phyloP scores from a whole-genome alignment of 2,113 vertebrate species.

The Peromyscus maniculatus region DNA sequence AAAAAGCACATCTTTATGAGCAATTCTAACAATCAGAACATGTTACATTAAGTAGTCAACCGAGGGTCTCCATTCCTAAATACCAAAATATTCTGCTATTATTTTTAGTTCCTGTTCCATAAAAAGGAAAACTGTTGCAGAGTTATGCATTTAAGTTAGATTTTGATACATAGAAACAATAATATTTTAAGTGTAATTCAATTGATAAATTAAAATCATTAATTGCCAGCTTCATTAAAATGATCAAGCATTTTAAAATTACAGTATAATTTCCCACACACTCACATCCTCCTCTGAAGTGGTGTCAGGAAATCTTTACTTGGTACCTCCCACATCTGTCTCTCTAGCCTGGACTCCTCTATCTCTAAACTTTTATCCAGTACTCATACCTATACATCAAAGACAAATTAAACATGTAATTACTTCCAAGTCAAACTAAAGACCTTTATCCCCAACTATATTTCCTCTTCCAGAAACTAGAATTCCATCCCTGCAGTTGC shows the following conservation, averaged over 20 bases:
- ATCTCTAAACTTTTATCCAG: not conserved
- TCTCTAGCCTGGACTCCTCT: not conserved
- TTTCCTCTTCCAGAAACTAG: not conserved
- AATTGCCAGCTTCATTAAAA: constrained; percentile 3
- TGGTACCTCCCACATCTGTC: not conserved
- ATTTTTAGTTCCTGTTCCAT: constrained; percentile 51
- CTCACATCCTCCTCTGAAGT: not conserved
- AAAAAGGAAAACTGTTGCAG: constrained; percentile 28
- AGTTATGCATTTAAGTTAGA: not conserved
- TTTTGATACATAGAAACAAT: not conserved
- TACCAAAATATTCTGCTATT: constrained; percentile 35
- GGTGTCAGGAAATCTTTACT: constrained; percentile 10
- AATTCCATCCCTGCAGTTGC: not conserved
- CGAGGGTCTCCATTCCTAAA: not conserved
- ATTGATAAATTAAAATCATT: constrained; percentile 42
- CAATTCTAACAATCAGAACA: constrained; percentile 28
- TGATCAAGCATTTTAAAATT: constrained; percentile 27
- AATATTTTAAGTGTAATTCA: constrained; percentile 20
- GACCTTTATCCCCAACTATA: not conserved
- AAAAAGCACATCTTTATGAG: constrained; percentile 55
- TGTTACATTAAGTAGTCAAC: not conserved
- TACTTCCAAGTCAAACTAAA: not conserved
- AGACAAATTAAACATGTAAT: constrained; percentile 17
- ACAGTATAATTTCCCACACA: not conserved
- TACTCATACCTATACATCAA: not conserved